phyloP scores from a whole-genome alignment of 2,113 vertebrate genomes.

The Brachyistius frenatus region DNA sequence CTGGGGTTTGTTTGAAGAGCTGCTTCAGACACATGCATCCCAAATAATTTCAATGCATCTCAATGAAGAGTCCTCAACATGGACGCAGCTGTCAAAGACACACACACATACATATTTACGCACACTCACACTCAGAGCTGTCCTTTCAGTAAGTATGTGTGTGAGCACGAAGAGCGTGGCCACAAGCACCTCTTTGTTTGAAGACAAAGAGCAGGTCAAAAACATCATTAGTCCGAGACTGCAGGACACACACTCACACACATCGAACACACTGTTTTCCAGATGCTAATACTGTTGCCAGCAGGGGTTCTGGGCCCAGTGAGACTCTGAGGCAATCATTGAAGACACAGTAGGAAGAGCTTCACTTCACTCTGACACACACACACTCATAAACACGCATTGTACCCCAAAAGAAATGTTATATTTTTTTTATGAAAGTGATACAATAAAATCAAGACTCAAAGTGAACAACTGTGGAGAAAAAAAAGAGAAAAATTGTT shows the following conservation, averaged over 20 bases:
- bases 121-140: conserved; percentile 27
- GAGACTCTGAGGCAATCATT: conserved; percentile 40
- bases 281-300: conserved; percentile 67
- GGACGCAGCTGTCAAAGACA: conserved; percentile 66
- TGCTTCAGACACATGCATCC: conserved; percentile 62
- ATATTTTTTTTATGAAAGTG: conserved; percentile 25
- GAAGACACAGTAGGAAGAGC: conserved; percentile 29
- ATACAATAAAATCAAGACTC: conserved; percentile 1
- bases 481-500: neutral
- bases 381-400: neutral
- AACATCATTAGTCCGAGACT: conserved; percentile 60
- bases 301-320: conserved; percentile 39
- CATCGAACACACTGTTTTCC: conserved; percentile 37
- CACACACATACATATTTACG: conserved; percentile 29
- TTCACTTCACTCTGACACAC: conserved; percentile 18
- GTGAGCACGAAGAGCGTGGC: conserved; percentile 41
- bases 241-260: conserved; percentile 38
- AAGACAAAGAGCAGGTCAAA: conserved; percentile 72
- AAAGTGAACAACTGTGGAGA: neutral
- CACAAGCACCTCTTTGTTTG: conserved; percentile 70
- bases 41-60: conserved; percentile 75
- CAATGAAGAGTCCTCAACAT: conserved; percentile 74
- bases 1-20: conserved; percentile 66
- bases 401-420: neutral
- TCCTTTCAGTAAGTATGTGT: conserved; percentile 34